These are phyloP conservation scores for Pseudorhombus dupliciocellatus DNA, from an alignment of 2,113 vertebrate species.

Conservation along the genomic window DNA sequence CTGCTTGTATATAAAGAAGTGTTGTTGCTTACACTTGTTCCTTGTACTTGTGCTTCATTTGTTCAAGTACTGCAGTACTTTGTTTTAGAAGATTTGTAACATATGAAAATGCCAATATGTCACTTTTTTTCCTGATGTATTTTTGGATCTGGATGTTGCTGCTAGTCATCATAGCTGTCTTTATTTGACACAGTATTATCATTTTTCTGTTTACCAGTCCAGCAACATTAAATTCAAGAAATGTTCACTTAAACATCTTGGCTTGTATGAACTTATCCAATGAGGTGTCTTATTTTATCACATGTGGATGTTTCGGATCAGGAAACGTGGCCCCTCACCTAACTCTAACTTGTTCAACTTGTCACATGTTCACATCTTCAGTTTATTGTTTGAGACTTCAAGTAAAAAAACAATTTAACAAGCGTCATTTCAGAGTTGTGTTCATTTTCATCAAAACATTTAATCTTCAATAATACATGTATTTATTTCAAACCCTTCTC, in stretches of 20 bases:
- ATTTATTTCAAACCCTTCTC: too few relatives aligned
- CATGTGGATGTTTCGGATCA: constrained; percentile 8
- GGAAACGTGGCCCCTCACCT: not conserved
- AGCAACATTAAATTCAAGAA: constrained; percentile 7
- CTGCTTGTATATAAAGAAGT: constrained; percentile 39
- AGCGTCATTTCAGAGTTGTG: not conserved
- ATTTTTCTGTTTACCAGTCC: constrained; percentile 25
- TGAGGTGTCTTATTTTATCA: constrained; percentile 20
- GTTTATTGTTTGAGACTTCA: constrained; percentile 50
- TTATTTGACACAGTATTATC: constrained; percentile 14
- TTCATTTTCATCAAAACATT: too few relatives aligned
- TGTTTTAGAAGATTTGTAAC: constrained; percentile 33
- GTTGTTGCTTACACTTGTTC: constrained; percentile 26
- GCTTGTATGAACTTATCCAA: constrained; percentile 14
- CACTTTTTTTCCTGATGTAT: constrained; percentile 6
- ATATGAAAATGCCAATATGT: not conserved
- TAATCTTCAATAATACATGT: not conserved
- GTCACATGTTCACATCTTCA: constrained; percentile 38
- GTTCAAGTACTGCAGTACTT: constrained; percentile 33
- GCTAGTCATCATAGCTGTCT: constrained; percentile 9
- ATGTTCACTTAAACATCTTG: constrained; percentile 34
- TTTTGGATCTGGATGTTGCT: constrained; percentile 23
- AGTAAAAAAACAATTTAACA: constrained; percentile 50
- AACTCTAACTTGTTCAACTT: constrained; percentile 42
- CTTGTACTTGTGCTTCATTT: constrained; percentile 31